phyloP scores from a whole-genome alignment of 1,140 invertebrate species.

The Drosophila lowei region DNA sequence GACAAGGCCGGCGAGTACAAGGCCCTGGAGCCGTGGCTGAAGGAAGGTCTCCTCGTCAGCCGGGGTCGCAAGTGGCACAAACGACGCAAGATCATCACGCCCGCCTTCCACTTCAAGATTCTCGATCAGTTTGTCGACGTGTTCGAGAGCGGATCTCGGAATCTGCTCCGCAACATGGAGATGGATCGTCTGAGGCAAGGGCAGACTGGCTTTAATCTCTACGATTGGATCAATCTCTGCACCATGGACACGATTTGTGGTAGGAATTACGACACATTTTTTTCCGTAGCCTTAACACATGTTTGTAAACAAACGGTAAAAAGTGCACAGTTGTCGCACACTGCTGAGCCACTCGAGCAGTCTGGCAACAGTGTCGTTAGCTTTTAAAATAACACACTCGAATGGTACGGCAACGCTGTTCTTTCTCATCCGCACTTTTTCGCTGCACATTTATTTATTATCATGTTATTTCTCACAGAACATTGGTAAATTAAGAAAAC shows the following conservation, averaged over 20 bases:
- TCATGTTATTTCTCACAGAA: no score
- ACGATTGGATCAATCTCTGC: constrained; percentile 86
- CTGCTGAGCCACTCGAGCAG: no score
- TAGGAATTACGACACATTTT: constrained; percentile 63
- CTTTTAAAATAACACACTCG: neutral
- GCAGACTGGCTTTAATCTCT: constrained; percentile 84
- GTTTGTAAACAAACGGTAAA: neutral
- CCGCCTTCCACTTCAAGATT: constrained; percentile 94
- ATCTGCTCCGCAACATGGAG: constrained; percentile 85
- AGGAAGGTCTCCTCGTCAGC: constrained; percentile 88
- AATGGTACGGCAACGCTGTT: no score
- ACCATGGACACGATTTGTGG: constrained; percentile 91
- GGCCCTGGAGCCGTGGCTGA: constrained; percentile 89
- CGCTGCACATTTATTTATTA: neutral
- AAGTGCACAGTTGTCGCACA: no score
- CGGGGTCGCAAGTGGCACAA: constrained; percentile 88
- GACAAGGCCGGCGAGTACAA: constrained; percentile 85
- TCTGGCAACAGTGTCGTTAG: no score
- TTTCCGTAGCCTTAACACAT: neutral
- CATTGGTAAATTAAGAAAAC: neutral
- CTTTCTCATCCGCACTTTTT: no score
- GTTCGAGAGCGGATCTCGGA: constrained; percentile 88
- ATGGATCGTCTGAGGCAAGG: constrained; percentile 37
- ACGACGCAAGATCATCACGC: constrained; percentile 91
- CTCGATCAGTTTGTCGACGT: constrained; percentile 89